Evolutionary conservation across 2,113 vertebrate species (phyloP).

Genomic region (Sebastes schlegelii): DNA sequence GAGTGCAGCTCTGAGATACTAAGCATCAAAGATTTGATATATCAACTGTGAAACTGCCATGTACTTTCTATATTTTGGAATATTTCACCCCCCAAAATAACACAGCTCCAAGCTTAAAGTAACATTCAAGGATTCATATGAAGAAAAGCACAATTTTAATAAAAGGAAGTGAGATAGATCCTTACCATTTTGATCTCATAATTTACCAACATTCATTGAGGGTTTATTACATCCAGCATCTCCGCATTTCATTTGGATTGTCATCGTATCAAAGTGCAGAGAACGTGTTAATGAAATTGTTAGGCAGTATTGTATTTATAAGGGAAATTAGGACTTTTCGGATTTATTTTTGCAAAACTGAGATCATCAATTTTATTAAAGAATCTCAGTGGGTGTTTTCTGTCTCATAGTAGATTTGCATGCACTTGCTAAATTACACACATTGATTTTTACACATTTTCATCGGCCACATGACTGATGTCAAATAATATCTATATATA

Average conservation of each 20-base stretch:
- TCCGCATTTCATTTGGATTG: not conserved
- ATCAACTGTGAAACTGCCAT: constrained; percentile 21
- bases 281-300: too few relatives aligned
- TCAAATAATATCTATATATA: not conserved
- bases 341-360: not conserved
- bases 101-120: not conserved
- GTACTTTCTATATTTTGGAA: constrained; percentile 10
- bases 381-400: not conserved
- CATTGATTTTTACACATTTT: not conserved
- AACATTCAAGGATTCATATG: not conserved
- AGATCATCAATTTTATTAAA: not conserved
- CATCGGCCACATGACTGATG: not conserved
- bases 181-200: not conserved
- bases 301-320: too few relatives aligned
- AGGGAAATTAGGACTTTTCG: not conserved
- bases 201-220: not conserved
- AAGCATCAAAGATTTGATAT: constrained; percentile 33
- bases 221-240: not conserved
- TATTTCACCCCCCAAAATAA: constrained; percentile 28
- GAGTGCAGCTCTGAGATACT: constrained; percentile 14
- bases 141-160: constrained; percentile 20
- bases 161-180: constrained; percentile 6
- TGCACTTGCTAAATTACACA: not conserved
- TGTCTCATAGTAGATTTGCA: not conserved
- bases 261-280: too few relatives aligned